These are phyloP conservation scores for Philhelius pedissequus DNA, from an alignment of 2,888 invertebrate genomes.

Conservation along the genomic window DNA sequence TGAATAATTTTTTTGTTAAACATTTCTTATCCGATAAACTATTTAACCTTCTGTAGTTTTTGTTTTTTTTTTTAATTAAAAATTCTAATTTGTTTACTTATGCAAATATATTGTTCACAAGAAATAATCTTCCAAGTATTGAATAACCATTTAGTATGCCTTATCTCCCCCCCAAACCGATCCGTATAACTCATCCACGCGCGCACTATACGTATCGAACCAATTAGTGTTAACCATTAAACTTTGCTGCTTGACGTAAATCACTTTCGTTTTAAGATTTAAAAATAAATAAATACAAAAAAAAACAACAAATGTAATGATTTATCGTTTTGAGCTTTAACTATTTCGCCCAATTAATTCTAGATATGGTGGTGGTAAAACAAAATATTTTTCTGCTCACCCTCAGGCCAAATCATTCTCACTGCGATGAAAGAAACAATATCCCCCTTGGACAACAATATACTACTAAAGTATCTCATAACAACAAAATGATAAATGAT, in stretches of 20 bases:
- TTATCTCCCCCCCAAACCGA: not conserved
- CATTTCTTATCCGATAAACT: slow-evolving; percentile 3
- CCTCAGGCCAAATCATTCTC: not conserved
- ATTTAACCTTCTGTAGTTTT: not conserved
- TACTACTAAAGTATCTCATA: not conserved
- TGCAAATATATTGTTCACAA: not conserved
- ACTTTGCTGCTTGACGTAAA: slow-evolving; percentile 24
- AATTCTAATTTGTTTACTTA: not conserved
- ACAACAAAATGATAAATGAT: slow-evolving; percentile 45
- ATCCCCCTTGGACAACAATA: not conserved
- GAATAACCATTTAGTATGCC: not conserved
- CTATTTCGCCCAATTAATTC: slow-evolving; percentile 47
- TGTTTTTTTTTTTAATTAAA: not conserved
- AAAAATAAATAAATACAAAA: not conserved
- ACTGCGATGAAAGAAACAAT: not conserved
- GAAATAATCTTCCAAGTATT: not conserved
- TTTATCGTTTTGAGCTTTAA: slow-evolving; percentile 37
- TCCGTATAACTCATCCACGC: slow-evolving; percentile 8
- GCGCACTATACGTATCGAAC: slow-evolving; percentile 23
- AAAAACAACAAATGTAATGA: slow-evolving; percentile 24
- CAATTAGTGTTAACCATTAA: slow-evolving; percentile 48
- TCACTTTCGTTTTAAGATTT: slow-evolving; percentile 29
- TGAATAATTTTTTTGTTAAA: not conserved
- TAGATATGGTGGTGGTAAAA: not conserved
- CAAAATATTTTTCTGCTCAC: not conserved